These are phyloP conservation scores for Hylyphantes graminicola DNA, from an alignment of 1,140 invertebrate genomes.

Conservation along the genomic window DNA sequence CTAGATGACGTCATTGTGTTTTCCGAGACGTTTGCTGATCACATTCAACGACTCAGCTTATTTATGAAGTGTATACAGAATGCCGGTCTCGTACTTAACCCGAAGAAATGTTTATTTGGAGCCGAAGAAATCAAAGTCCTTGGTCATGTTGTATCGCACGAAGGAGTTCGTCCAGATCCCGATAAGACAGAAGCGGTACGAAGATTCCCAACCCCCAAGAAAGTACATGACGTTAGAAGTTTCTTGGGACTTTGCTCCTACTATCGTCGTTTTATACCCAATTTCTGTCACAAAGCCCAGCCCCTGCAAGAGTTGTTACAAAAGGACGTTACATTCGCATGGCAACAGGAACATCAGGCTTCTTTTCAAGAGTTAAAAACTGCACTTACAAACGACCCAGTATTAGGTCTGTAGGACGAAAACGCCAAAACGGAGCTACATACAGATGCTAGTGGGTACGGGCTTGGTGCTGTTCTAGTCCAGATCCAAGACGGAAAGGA, in stretches of 20 bases:
- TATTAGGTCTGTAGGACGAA: neutral
- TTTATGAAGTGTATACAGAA: conserved; percentile 23
- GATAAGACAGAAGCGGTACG: conserved; percentile 1
- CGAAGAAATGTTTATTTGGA: conserved; percentile 12
- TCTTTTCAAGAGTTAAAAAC: neutral
- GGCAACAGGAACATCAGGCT: neutral
- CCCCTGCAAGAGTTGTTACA: neutral
- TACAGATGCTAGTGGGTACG: conserved; percentile 5
- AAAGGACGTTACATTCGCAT: neutral
- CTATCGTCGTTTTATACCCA: neutral
- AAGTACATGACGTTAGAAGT: conserved; percentile 6
- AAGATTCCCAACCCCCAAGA: neutral
- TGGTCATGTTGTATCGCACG: neutral
- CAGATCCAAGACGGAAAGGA: neutral
- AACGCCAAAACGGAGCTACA: neutral
- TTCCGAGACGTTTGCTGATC: conserved; percentile 30
- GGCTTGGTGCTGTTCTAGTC: neutral
- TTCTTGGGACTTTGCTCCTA: conserved; percentile 17
- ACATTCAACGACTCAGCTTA: conserved; percentile 8
- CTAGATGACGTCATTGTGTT: conserved; percentile 51
- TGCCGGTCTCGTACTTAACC: conserved; percentile 6
- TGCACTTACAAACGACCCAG: neutral
- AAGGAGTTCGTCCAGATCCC: neutral
- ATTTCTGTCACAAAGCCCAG: neutral
- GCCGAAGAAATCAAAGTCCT: conserved; percentile 8